Conservation (phyloP, 2,113 vertebrate genomes). For the Aptenodytes patagonicus region DNA sequence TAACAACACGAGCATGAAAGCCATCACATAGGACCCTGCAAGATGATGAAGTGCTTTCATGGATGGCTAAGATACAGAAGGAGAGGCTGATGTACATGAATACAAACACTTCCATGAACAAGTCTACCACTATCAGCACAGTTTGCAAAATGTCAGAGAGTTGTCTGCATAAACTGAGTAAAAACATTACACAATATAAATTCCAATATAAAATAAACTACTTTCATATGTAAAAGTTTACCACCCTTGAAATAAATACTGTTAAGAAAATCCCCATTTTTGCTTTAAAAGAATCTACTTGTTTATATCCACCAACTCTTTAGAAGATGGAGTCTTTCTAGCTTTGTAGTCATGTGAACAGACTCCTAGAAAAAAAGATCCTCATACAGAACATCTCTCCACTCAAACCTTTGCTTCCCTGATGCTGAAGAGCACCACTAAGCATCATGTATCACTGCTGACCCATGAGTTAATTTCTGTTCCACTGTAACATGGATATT, state of each 20-base stretch:
- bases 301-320: background rate
- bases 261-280: background rate
- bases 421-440: background rate
- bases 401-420: background rate
- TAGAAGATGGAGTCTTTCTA: background rate
- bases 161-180: background rate
- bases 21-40: background rate
- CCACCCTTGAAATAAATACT: background rate
- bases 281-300: background rate
- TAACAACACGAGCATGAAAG: background rate
- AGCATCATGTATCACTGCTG: background rate
- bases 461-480: background rate
- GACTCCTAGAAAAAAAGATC: background rate
- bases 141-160: background rate
- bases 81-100: background rate
- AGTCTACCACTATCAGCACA: background rate
- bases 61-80: background rate
- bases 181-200: background rate
- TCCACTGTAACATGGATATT: background rate
- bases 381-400: background rate
- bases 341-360: background rate
- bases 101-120: background rate
- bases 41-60: background rate
- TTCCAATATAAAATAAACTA: background rate
- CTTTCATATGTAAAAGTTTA: background rate